Evolutionary conservation across 2,797 vertebrate genomes (phyloP), one percentile per base, ranked within the genome.

Genomic region (Bucorvus abyssinicus): DNA sequence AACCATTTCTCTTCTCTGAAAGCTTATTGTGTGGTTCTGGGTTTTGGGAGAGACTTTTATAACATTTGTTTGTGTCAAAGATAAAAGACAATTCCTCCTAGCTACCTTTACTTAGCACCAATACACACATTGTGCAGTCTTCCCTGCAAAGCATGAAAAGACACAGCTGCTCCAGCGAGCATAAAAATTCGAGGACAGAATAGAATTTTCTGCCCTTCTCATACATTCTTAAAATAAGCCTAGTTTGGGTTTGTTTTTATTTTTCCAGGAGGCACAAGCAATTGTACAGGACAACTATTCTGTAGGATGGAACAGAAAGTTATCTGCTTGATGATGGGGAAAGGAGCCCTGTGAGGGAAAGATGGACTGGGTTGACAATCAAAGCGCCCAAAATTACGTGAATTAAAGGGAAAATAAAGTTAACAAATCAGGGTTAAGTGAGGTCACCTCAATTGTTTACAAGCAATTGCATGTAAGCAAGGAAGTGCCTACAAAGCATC

Each of bases 1-100:
- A 84, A 68, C 32, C 56, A 63, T 94, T 96, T 93, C 44, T 93
- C 40, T 87, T 90, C 82, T 84, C 67, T 84, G 86, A 96, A 89
- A 90, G 86, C 44, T 90, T 84, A 92, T 89, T 95, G 81, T 96
- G 84, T 74, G 6, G 20, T 74, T 84, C 55, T 32, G 65, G 47
- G 55, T 94, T 95, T 90, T 93, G 90, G 86, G 94, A 87, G 32
- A 95, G 34, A 53, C 19, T 63, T 90, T 5, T 29, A 17, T 73
- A 84, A 76, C 63, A 45, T 91, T 93, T 73, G 53, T 91, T 93
- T 90, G 23, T 78, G 77, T 84, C 74, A 95, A 86, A 91, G 80
- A 88, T 87, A 84, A 94, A 84, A 56, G 63, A 56, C 88, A 94
- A 34, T 60, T 68, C 71, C 53, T 87, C 36, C 75, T 60, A 53